Base-by-base conservation (phyloP, 2,888 invertebrate genomes). In the Nesidiocoris tenuis region DNA sequence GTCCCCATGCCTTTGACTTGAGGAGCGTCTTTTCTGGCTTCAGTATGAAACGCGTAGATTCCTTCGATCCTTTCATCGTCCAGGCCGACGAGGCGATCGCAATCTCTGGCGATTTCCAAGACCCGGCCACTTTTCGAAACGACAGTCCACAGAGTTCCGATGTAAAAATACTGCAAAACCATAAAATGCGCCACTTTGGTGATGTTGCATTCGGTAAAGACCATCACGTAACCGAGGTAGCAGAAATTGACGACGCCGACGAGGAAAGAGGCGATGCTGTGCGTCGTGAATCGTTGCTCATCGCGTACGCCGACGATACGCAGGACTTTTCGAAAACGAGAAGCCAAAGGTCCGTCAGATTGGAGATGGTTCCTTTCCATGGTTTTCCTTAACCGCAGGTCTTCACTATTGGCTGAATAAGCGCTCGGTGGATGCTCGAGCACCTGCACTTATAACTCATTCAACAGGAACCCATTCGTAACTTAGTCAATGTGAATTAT, bases 161-260 rank as follows among this genome's bases (percentile, higher is more conserved):
- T 19, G 24, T 70, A 70, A 57, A 70, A 70, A 17, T 59, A 59
- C 18, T 24, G 59, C 2, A 70, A 25, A 17, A 70, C 18, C 57
- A 70, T 70, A 25, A 70, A 70, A 23, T 70, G 70, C n/a, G 59
- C 25, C 18, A 70, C 61, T 70, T 70, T 70, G 17, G 57, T 70
- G 9, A 22, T 59, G 59, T 70, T 70, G 70, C 70, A 70, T 12
- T 70, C 70, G 1, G 70, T 70, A 59, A 70, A 70, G 24, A n/a
- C n/a, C 9, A 23, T 12, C 9, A 59, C 25, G 61, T 59, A 70
- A 7, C 17, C 23, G 59, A 70, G 70, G 18, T 70, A 70, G 1
- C 0, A 9, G 24, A 70, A 23, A 21, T 70, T 70, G 24, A 59
- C 25, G 57, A 70, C 18, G 9, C 61, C 61, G 12, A 54, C 23